These are phyloP conservation scores for Brachyopa scutellaris DNA, from an alignment of 2,888 invertebrate species.

Conservation along the genomic window DNA sequence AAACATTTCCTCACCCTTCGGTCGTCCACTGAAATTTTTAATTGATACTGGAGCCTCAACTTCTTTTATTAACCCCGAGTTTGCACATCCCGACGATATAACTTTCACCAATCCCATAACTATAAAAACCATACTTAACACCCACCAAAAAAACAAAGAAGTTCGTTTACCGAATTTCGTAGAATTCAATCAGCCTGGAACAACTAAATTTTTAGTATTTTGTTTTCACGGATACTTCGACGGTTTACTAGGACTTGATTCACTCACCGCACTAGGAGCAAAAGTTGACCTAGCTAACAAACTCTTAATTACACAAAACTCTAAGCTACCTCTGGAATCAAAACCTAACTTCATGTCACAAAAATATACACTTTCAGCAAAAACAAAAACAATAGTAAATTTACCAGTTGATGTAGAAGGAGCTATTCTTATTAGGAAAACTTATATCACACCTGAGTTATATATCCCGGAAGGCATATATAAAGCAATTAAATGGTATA, in stretches of 20 bases:
- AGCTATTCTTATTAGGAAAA: background rate
- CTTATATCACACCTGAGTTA: background rate
- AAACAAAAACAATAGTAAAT: background rate
- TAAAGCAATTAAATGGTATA: constrained; percentile 1
- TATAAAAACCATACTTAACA: constrained; percentile 9
- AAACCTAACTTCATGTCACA: constrained; percentile 24
- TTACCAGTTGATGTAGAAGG: background rate
- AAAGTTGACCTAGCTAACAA: constrained; percentile 15
- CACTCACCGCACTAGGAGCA: background rate
- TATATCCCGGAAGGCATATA: constrained; percentile 9
- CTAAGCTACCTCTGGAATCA: background rate
- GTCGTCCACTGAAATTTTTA: constrained; percentile 10
- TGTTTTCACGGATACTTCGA: constrained; percentile 22
- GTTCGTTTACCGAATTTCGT: background rate
- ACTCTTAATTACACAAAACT: constrained; percentile 2
- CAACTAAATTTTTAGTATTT: background rate
- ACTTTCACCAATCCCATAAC: background rate
- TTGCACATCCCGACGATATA: background rate
- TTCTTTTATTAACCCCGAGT: constrained; percentile 12
- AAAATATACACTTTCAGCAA: background rate
- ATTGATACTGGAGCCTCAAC: constrained; percentile 5
- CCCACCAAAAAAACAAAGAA: background rate
- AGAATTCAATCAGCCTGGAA: constrained; percentile 4
- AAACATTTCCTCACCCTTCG: constrained; percentile 30
- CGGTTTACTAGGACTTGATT: constrained; percentile 19